Evolutionary conservation across 2,888 invertebrate genomes (phyloP), one percentile per base, ranked within the genome.

Genomic region (Leucozona laternaria): DNA sequence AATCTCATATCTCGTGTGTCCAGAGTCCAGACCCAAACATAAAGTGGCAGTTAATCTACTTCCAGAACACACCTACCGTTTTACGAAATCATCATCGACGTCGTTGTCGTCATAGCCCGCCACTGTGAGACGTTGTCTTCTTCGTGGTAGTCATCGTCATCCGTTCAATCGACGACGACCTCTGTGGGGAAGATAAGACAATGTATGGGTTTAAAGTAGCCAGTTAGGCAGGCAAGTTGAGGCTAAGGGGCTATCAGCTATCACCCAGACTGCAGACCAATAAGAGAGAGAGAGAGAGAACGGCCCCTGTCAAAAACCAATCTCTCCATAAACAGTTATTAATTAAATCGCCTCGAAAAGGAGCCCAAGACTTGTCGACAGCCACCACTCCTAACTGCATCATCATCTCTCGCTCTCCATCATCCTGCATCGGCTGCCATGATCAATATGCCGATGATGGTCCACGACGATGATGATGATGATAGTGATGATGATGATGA

Each of bases 261-360:
- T 48, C 48, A 17, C 11, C 22, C n/a, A 40, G 43, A 22, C 62
- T 25, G 1, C 10, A 13, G 15, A 22, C 10, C 22, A n/a, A n/a
- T n/a, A n/a, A n/a, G 34, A 43, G 25, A 28, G 22, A 40, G 7
- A 45, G 28, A 45, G 45, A 48, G 62, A 40, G 55, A 80, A 80
- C 60, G 68, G 82, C 13, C 28, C 20, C 86, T 78, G 82, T 86
- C 82, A 82, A 82, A 86, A 82, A 79, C n/a, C 86, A 82, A 86
- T 86, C 86, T 86, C 78, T 60, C 82, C 86, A 79, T 86, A 86
- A 86, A 82, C 86, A 86, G 86, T 86, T 86, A 86, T 86, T 86
- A 86, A 86, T 86, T 86, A 86, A 86, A 86, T 79, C 86, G 82
- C 86, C 82, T 86, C 75, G 17, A 86, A 86, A 86, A 86, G 85